Evolutionary conservation across 2,888 invertebrate species (phyloP).

Genomic region (Pyrrhia umbra): DNA sequence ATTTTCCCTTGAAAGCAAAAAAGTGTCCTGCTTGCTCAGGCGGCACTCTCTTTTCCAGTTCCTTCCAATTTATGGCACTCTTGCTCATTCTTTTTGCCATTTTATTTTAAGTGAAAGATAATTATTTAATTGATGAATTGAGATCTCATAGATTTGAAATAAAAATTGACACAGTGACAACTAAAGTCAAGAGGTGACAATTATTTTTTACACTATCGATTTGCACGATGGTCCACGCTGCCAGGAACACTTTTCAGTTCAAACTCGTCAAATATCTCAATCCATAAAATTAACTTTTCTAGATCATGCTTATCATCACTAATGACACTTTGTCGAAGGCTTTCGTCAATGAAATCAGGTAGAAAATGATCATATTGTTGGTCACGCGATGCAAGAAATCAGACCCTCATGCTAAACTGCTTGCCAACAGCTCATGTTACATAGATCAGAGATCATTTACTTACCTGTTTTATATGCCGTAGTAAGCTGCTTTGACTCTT

Average conservation of each 20-base stretch:
- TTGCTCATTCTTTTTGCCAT: slow-evolving; percentile 80
- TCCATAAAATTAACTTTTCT: too few relatives aligned
- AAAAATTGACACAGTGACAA: not conserved
- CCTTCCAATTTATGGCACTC: slow-evolving; percentile 78
- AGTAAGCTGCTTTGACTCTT: not conserved
- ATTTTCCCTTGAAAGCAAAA: slow-evolving; percentile 80
- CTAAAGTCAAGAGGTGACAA: too few relatives aligned
- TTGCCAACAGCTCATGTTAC: slow-evolving; percentile 72
- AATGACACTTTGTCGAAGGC: not conserved
- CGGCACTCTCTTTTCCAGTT: slow-evolving; percentile 77
- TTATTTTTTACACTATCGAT: not conserved
- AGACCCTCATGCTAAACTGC: slow-evolving; percentile 74
- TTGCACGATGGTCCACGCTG: not conserved
- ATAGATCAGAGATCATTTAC: slow-evolving; percentile 72
- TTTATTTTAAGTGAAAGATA: slow-evolving; percentile 13
- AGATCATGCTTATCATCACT: too few relatives aligned
- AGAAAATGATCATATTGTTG: slow-evolving; percentile 69
- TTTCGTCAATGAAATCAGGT: slow-evolving; percentile 13
- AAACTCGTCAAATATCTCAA: too few relatives aligned
- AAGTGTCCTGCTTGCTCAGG: slow-evolving; percentile 75
- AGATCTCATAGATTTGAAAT: slow-evolving; percentile 6
- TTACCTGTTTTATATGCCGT: slow-evolving; percentile 11
- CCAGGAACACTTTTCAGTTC: too few relatives aligned
- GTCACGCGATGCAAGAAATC: slow-evolving; percentile 72
- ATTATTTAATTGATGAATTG: not conserved